phyloP scores from a whole-genome alignment of 2,113 vertebrate genomes.

The Salvelinus fontinalis region DNA sequence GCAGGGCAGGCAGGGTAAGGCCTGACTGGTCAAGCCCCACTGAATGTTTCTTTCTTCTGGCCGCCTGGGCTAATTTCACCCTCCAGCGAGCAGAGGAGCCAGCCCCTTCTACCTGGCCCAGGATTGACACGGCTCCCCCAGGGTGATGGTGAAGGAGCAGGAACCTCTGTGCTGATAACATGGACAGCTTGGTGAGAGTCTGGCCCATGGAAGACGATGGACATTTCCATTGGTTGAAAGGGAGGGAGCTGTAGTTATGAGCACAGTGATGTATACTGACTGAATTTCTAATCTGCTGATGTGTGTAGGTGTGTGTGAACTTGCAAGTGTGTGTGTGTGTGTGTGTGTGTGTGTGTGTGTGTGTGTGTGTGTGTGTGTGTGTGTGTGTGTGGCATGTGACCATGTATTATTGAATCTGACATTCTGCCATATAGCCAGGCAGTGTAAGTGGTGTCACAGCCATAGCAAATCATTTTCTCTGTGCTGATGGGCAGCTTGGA shows the following conservation, averaged over 20 bases:
- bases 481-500: no score
- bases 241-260: no score
- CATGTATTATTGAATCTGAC: no score
- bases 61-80: conserved; percentile 65
- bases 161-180: conserved; percentile 20
- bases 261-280: no score
- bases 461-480: no score
- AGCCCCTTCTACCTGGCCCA: conserved; percentile 38
- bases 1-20: no score
- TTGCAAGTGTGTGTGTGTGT: not conserved
- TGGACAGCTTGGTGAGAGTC: conserved; percentile 31
- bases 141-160: conserved; percentile 7
- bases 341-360: not conserved
- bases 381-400: not conserved
- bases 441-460: no score
- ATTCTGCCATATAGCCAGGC: no score
- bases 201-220: not conserved
- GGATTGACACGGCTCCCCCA: conserved; percentile 15
- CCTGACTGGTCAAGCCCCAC: conserved; percentile 38
- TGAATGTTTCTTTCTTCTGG: conserved; percentile 47
- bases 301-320: not conserved
- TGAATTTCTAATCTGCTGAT: not conserved
- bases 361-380: not conserved
- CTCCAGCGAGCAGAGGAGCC: conserved; percentile 56
- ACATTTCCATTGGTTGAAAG: no score